phyloP scores from a whole-genome alignment of 2,797 vertebrate genomes.

The Gymnoscopelus microlampas region DNA sequence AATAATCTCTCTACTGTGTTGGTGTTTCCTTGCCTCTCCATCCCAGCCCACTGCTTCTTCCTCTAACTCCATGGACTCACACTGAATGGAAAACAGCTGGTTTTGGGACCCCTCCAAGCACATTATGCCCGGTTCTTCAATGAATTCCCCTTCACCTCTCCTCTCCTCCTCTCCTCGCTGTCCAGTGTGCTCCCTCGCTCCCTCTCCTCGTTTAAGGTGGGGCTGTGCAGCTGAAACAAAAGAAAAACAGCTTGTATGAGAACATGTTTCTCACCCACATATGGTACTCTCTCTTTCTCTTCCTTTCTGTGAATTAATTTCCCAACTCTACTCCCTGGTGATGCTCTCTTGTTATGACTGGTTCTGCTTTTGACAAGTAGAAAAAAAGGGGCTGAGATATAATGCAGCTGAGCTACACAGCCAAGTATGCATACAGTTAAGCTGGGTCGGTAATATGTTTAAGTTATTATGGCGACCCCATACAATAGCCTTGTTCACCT shows the following conservation, averaged over 20 bases:
- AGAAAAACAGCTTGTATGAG: conserved; percentile 79
- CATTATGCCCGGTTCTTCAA: conserved; percentile 79
- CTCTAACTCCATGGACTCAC: conserved; percentile 70
- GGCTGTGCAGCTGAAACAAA: conserved; percentile 81
- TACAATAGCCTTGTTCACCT: conserved; percentile 56
- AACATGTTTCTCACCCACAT: conserved; percentile 80
- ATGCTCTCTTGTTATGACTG: conserved; percentile 72
- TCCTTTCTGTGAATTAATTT: conserved; percentile 73
- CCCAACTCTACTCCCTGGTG: conserved; percentile 76
- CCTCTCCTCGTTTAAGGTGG: conserved; percentile 79
- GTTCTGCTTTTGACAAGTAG: conserved; percentile 72
- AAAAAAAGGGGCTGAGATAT: conserved; percentile 59
- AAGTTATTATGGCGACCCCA: conserved; percentile 54
- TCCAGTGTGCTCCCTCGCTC: conserved; percentile 74
- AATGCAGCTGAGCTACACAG: conserved; percentile 63
- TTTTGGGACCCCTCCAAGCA: conserved; percentile 73
- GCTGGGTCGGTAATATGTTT: conserved; percentile 38
- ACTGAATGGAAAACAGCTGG: conserved; percentile 81
- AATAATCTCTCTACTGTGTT: conserved; percentile 44
- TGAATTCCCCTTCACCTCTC: conserved; percentile 75
- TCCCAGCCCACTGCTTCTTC: conserved; percentile 63
- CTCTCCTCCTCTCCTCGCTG: conserved; percentile 57
- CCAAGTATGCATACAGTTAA: conserved; percentile 59
- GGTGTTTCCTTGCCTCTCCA: conserved; percentile 23
- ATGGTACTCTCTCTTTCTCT: conserved; percentile 72